These are phyloP conservation scores for Pardalotus punctatus DNA, from an alignment of 2,113 vertebrate genomes.

Conservation along the genomic window DNA sequence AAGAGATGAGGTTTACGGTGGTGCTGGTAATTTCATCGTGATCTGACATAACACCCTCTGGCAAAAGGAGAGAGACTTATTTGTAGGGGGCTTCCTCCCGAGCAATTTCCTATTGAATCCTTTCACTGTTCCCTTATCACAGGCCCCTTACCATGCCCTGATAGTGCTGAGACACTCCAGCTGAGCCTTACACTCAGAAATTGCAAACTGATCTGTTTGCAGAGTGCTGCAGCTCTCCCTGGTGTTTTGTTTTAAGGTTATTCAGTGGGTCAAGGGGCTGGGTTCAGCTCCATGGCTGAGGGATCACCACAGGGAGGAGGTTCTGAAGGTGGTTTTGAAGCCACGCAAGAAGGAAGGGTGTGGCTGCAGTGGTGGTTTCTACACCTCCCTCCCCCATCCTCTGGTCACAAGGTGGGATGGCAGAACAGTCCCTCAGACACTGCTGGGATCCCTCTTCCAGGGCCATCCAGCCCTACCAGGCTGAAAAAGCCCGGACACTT, in stretches of 20 bases:
- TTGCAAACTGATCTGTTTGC: too few species aligned
- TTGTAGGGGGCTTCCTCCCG: not conserved
- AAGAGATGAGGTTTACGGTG: not conserved
- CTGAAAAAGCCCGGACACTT: not conserved
- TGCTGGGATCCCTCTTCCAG: not conserved
- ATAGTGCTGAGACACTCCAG: not conserved
- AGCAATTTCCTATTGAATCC: not conserved
- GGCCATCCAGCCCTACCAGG: too few species aligned
- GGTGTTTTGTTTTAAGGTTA: not conserved
- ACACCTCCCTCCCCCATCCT: not conserved
- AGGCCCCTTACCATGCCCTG: not conserved
- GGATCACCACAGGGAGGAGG: not conserved
- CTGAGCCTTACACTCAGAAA: not conserved
- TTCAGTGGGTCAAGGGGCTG: accelerated
- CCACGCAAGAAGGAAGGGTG: not conserved
- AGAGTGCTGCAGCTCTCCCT: not conserved
- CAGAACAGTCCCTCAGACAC: not conserved
- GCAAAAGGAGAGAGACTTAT: not conserved
- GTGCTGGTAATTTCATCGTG: not conserved
- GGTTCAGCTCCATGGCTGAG: not conserved
- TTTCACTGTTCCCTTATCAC: not conserved
- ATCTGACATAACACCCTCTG: not conserved
- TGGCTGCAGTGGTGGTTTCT: not conserved
- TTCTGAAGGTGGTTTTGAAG: not conserved
- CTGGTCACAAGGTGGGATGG: not conserved